Evolutionary conservation across 2,797 vertebrate genomes (phyloP), one percentile per base, ranked within the genome.

Genomic region (Delichon dasypus): DNA sequence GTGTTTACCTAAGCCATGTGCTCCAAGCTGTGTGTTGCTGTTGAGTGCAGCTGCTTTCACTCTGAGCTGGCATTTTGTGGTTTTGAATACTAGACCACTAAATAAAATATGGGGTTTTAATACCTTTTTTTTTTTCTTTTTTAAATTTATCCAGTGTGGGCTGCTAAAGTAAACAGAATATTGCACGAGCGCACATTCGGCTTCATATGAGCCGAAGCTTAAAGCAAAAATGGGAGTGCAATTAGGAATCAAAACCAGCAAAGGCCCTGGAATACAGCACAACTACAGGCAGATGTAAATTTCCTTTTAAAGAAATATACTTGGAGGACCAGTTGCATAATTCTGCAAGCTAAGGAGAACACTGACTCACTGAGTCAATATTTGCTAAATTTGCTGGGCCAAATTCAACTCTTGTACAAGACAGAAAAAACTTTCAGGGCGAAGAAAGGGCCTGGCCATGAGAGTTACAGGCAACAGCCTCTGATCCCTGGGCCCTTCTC

Each of bases 311-410:
- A 97, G 80, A 91, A 87, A 89, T 47, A 68, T 26, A 22, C 47
- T 88, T 89, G 42, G 68, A 92, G 47, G 61, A 85, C 45, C 26
- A 64, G 42, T 93, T 91, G 80, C 73, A 92, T 93, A 94, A 94
- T 93, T 89, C 50, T 92, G 67, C 88, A 95, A 93, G 77, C 60
- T 95, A 88, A 93, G 85, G 77, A 57, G 76, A 79, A 58, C 85
- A 91, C 66, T 95, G 89, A 96, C 94, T 97, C 95, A 93, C 45
- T 94, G 85, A 96, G 76, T 88, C 94, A 97, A 90, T 94, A 95
- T 96, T 96, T 96, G 71, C 67, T 92, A 79, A 81, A 71, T 70
- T 85, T 73, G 7, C 48, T 38, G 67, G 76, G 88, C 93, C 91
- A 96, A 93, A 91, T 94, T 94, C 94, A 93, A 82, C 66, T 73